Evolutionary conservation across 2,113 vertebrate species (phyloP), one percentile per base, ranked within the genome.

Genomic region (Toxostoma redivivum): DNA sequence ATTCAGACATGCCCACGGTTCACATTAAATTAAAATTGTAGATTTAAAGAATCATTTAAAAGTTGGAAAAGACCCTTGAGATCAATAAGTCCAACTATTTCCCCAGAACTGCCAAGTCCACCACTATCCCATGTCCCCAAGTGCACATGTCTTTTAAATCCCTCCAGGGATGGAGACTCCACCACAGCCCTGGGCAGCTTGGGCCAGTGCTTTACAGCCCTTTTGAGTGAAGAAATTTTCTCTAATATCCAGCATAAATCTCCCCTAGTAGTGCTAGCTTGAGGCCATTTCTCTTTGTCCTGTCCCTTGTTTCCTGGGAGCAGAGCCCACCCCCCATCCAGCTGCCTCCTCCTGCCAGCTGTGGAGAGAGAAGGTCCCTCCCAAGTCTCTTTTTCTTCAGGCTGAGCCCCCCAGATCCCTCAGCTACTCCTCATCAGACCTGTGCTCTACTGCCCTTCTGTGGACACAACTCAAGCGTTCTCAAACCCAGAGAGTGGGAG

Each of bases 1-100:
- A 42, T 53, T 42, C n/a, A 71, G 77, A 40, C 0, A 0, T 66
- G 33, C 20, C 66, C n/a, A 31, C 1, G 0, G 61, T 50, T 31
- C 33, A 15, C 20, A 45, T 22, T 70, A 54, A 54, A 69, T 62
- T 48, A 37, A 53, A 69, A 76, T 69, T 3, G 37, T 20, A 25
- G n/a, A 80, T 64, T 48, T 71, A 64, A 30, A 42, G 10, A 67
- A 61, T 69, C 1, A 28, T 67, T 82, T 47, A 27, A 4, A 27
- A 4, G 2, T 35, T 54, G 47, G 30, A 54, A 47, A 51, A 60
- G 38, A 45, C 13, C 16, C n/a, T 22, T 22, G 20, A 74, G 53
- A 53, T 6, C 19, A 81, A 22, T 20, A 45, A 61, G 47, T 67
- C 28, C 45, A 67, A 35, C 38, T 14, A 9, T 47, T 53, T 24